Conservation (phyloP, 92 coral and sea anemone species). For the Scolanthus callimorphus region DNA sequence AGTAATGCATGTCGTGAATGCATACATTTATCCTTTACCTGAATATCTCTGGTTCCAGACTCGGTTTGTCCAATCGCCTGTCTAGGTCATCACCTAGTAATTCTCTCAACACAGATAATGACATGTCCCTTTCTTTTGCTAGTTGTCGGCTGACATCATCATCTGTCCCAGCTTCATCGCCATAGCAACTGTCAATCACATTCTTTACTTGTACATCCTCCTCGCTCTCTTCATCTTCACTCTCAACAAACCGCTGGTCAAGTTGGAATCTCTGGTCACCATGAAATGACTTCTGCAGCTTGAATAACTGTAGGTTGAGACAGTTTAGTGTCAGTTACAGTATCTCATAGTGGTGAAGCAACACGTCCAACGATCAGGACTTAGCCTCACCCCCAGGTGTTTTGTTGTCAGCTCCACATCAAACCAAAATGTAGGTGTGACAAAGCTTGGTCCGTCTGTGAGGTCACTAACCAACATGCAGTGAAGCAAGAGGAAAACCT, state of each 20-base stretch:
- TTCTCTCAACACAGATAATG: constrained; percentile 73
- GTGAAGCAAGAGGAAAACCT: too few species aligned
- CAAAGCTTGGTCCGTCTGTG: too few species aligned
- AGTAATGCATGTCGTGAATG: too few species aligned
- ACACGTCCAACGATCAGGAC: too few species aligned
- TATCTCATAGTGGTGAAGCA: too few species aligned
- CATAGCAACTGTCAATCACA: neutral
- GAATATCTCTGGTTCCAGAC: constrained; percentile 10
- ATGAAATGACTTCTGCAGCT: constrained; percentile 78
- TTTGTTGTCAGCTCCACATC: too few species aligned
- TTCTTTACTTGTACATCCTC: constrained; percentile 9
- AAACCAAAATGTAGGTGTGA: too few species aligned
- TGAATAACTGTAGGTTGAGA: constrained; percentile 57
- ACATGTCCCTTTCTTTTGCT: constrained; percentile 61
- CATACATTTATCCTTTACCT: too few species aligned
- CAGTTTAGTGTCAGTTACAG: too few species aligned
- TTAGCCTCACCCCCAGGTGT: too few species aligned
- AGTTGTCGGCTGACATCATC: constrained; percentile 57
- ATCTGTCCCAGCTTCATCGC: constrained; percentile 15
- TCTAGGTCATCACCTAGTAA: constrained; percentile 54
- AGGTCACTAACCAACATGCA: too few species aligned
- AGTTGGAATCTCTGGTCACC: constrained; percentile 87
- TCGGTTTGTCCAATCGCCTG: neutral
- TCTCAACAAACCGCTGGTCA: constrained; percentile 80
- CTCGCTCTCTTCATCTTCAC: constrained; percentile 58